phyloP scores from a whole-genome alignment of 2,888 invertebrate genomes.

The Epinotia demarniana region DNA sequence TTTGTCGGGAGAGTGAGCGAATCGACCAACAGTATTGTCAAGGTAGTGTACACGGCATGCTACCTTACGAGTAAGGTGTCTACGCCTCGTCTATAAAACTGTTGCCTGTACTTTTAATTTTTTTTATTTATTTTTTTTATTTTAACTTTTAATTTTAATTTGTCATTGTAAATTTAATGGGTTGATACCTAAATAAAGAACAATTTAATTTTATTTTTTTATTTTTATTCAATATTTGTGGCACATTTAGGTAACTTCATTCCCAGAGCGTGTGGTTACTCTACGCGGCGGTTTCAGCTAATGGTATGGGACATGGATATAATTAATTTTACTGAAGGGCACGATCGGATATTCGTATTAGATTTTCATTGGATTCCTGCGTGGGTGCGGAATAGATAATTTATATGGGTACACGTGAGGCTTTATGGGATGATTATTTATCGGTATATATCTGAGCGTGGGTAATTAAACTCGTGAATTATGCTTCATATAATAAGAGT shows the following conservation, averaged over 20 bases:
- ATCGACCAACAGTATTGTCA: too few relatives aligned
- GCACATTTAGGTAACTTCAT: slow-evolving; percentile 12
- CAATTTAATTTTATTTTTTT: too few relatives aligned
- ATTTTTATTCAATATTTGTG: slow-evolving; percentile 26
- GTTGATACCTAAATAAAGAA: too few relatives aligned
- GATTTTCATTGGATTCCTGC: slow-evolving; percentile 44
- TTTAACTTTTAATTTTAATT: too few relatives aligned
- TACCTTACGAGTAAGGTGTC: too few relatives aligned
- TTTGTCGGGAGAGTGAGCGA: too few relatives aligned
- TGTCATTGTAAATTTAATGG: too few relatives aligned
- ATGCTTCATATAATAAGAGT: too few relatives aligned
- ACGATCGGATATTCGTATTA: slow-evolving; percentile 46
- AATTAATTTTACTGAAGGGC: slow-evolving; percentile 49
- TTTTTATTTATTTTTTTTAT: too few relatives aligned
- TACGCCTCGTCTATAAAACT: too few relatives aligned
- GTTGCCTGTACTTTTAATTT: too few relatives aligned
- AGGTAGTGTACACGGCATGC: too few relatives aligned
- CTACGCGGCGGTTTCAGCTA: slow-evolving; percentile 28
- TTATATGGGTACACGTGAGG: slow-evolving; percentile 27
- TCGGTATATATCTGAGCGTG: slow-evolving; percentile 11
- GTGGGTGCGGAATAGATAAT: slow-evolving; percentile 41
- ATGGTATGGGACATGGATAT: slow-evolving; percentile 44
- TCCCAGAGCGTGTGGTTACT: slow-evolving; percentile 22
- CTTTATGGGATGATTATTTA: slow-evolving; percentile 34
- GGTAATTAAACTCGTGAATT: neutral